Conservation (phyloP, 2,113 vertebrate species). For the Chamaetylas fuelleborni region DNA sequence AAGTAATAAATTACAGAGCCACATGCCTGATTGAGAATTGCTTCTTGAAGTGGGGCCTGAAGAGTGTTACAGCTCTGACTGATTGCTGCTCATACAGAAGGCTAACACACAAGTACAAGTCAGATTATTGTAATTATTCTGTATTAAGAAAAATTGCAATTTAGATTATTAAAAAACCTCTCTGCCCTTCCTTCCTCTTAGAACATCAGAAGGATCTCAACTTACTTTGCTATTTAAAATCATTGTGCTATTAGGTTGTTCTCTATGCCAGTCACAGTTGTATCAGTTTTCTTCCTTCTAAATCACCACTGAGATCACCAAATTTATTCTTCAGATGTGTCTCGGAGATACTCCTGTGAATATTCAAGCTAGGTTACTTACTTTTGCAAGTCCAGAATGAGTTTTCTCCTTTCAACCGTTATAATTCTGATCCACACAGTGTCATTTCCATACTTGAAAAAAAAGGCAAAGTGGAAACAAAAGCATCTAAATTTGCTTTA, state of each 20-base stretch:
- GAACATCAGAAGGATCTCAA: slow-evolving; percentile 7
- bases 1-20: not conserved
- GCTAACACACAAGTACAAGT: not conserved
- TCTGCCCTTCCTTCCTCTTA: slow-evolving; percentile 38
- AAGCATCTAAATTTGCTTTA: not conserved
- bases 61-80: not conserved
- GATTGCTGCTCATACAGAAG: not conserved
- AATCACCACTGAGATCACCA: slow-evolving; percentile 12
- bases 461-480: too few relatives aligned
- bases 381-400: not conserved
- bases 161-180: slow-evolving; percentile 19
- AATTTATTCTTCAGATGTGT: slow-evolving; percentile 27
- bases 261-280: not conserved
- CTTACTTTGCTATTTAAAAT: slow-evolving; percentile 41
- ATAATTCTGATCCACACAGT: not conserved
- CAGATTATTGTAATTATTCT: not conserved
- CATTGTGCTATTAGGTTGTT: slow-evolving; percentile 37
- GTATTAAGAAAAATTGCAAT: slow-evolving; percentile 18
- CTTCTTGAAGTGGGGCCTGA: not conserved
- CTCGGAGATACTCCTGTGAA: not conserved
- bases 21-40: not conserved
- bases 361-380: not conserved
- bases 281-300: not conserved
- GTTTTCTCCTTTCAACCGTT: not conserved
- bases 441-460: not conserved